Evolutionary conservation across 2,797 vertebrate species (phyloP).

Genomic region (Pipistrellus kuhlii): DNA sequence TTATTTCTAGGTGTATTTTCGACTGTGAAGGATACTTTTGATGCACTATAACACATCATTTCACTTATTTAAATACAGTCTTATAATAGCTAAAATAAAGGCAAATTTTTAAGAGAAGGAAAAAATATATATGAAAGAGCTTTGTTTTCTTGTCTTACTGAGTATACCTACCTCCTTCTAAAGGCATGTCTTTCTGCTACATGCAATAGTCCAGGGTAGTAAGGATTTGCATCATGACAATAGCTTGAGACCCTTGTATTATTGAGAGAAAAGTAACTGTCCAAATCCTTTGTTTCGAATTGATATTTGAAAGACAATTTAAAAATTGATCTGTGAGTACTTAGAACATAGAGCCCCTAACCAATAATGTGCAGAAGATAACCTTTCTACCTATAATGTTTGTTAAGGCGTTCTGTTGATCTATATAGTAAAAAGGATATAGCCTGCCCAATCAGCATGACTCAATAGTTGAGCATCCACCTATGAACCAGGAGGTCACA

Average conservation of each 20-base stretch:
- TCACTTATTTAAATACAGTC: neutral
- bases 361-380: neutral
- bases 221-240: neutral
- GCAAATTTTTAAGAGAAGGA: neutral
- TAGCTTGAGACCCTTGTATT: neutral
- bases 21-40: neutral
- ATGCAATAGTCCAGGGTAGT: neutral
- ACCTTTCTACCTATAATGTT: neutral
- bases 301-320: neutral
- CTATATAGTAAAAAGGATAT: neutral
- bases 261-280: neutral
- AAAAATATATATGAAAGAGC: neutral
- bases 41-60: neutral
- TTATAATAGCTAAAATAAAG: neutral
- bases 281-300: neutral
- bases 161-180: neutral
- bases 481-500: no score
- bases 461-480: no score
- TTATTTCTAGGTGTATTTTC: neutral
- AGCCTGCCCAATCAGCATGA: neutral
- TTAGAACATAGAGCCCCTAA: neutral
- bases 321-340: neutral
- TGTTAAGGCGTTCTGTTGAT: neutral
- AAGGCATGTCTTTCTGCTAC: neutral
- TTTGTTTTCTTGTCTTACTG: neutral